These are phyloP conservation scores for Dryobates pubescens DNA, from an alignment of 2,797 vertebrate species.

Conservation along the genomic window DNA sequence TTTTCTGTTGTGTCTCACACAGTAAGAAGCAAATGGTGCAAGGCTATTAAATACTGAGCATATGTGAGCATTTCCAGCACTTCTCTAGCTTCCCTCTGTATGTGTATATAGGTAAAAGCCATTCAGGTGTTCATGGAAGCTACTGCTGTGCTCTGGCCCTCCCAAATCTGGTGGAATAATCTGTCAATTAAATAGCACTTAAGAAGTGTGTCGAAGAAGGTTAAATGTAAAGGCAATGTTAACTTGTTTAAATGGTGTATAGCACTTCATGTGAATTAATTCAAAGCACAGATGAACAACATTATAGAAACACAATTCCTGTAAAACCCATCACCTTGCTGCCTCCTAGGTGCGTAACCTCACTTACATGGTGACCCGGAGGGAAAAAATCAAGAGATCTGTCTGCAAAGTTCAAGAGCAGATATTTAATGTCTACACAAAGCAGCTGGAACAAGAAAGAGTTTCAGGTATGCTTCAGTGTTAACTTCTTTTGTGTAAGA, in stretches of 20 bases:
- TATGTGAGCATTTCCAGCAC: background rate
- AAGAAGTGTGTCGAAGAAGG: background rate
- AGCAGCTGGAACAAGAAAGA: conserved; percentile 88
- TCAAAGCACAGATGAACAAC: background rate
- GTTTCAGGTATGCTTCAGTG: conserved; percentile 81
- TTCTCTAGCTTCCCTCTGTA: background rate
- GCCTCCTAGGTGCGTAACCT: conserved; percentile 91
- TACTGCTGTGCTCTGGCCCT: background rate
- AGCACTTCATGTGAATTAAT: background rate
- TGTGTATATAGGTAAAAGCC: background rate
- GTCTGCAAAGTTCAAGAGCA: conserved; percentile 95
- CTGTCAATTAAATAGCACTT: background rate
- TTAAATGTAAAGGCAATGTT: background rate
- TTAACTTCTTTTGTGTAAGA: background rate
- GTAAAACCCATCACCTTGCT: conserved; percentile 15
- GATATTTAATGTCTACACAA: conserved; percentile 91
- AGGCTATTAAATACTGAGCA: background rate
- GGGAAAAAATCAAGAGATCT: conserved; percentile 97
- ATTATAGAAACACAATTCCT: background rate
- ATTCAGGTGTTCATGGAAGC: background rate
- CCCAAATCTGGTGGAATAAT: background rate
- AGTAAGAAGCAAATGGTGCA: background rate
- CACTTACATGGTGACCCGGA: conserved; percentile 97
- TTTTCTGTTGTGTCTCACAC: background rate
- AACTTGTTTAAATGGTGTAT: background rate